Percentiles rank a stretch among this genome's conserved stretches.
These are phyloP conservation scores for Hypomecis atomaria DNA, from an alignment of 2,888 invertebrate species.

Conservation along the genomic window DNA sequence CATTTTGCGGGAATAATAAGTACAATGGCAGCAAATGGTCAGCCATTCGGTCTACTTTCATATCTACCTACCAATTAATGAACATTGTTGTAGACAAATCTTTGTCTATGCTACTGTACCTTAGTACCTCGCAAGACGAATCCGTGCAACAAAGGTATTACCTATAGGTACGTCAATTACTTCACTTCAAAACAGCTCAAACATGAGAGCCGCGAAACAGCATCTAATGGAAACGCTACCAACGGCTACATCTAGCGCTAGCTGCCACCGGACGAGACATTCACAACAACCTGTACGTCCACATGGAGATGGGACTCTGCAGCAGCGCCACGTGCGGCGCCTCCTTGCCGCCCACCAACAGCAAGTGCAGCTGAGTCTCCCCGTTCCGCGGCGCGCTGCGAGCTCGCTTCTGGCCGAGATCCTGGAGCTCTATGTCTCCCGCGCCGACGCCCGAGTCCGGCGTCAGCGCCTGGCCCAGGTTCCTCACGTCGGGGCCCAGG, in stretches of 20 bases:
- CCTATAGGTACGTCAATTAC: too few relatives aligned
- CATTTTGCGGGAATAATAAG: too few relatives aligned
- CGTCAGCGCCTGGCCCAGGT: slow-evolving; percentile 88
- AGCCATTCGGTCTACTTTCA: too few relatives aligned
- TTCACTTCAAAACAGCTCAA: too few relatives aligned
- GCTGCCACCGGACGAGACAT: slow-evolving; percentile 18
- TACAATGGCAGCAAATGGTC: too few relatives aligned
- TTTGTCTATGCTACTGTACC: too few relatives aligned
- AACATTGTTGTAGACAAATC: too few relatives aligned
- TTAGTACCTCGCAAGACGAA: too few relatives aligned
- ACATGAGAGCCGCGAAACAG: slow-evolving; percentile 19
- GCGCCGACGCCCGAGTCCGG: slow-evolving; percentile 87
- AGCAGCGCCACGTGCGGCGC: slow-evolving; percentile 91
- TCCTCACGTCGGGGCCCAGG: slow-evolving; percentile 87
- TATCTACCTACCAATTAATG: too few relatives aligned
- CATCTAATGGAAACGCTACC: slow-evolving; percentile 28
- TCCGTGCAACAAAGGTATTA: too few relatives aligned
- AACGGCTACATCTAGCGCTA: slow-evolving; percentile 27
- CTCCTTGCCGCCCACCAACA: slow-evolving; percentile 91
- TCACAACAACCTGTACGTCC: slow-evolving; percentile 88
- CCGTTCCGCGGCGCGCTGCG: slow-evolving; percentile 64
- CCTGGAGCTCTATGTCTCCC: slow-evolving; percentile 75
- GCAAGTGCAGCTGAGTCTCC: slow-evolving; percentile 56
- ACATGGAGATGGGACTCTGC: slow-evolving; percentile 90
- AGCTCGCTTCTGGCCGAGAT: slow-evolving; percentile 50